Evolutionary conservation across 1,140 invertebrate species (phyloP).

Genomic region (Sarcophaga peregrina): DNA sequence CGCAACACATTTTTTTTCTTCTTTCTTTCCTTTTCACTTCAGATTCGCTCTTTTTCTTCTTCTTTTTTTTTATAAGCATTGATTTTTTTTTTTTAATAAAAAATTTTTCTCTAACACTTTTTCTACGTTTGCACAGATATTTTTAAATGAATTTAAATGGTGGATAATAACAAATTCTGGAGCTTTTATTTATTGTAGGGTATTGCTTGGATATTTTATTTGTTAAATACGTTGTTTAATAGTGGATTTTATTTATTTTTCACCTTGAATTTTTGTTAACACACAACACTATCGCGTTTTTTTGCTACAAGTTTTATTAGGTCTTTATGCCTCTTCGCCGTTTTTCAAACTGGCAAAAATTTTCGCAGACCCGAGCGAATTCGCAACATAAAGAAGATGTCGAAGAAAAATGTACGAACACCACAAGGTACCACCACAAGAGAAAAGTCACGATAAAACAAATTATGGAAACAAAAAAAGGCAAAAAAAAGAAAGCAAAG

Average conservation of each 20-base stretch:
- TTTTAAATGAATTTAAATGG: neutral
- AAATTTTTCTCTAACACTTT: constrained; percentile 12
- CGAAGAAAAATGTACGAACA: neutral
- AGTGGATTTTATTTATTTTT: constrained; percentile 18
- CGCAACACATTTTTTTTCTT: constrained; percentile 36
- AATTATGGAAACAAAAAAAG: neutral
- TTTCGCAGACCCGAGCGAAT: constrained; percentile 36
- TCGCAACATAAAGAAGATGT: constrained; percentile 30
- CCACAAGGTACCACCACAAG: neutral
- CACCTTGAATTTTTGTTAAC: constrained; percentile 42
- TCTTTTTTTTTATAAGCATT: constrained; percentile 19
- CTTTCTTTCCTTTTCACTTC: neutral
- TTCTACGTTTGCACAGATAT: neutral
- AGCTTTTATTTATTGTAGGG: too few relatives aligned
- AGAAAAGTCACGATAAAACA: neutral
- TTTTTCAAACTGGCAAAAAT: constrained; percentile 39
- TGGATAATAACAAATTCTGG: too few relatives aligned
- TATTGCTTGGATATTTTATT: neutral
- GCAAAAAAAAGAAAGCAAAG: neutral
- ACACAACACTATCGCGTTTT: constrained; percentile 39
- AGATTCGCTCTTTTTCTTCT: neutral
- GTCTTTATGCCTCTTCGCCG: constrained; percentile 38
- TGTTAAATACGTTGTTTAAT: neutral
- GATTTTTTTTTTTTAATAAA: constrained; percentile 17
- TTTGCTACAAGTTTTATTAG: constrained; percentile 31